Percentiles rank a stretch among this genome's conserved stretches.
These are phyloP conservation scores for Hanleya hanleyi DNA, from an alignment of 2,888 invertebrate genomes.

Conservation along the genomic window DNA sequence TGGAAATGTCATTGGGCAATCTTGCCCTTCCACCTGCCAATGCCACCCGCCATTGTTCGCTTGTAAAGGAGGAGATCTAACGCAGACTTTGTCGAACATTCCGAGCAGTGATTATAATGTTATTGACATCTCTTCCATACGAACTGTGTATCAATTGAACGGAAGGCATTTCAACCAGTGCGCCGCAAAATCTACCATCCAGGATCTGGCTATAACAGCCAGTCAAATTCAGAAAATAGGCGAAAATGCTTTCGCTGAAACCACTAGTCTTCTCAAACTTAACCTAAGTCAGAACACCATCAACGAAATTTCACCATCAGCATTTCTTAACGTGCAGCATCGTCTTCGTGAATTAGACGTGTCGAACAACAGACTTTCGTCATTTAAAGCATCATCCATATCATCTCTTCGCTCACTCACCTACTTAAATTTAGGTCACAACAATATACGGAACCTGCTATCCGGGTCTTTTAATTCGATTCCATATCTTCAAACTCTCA, in stretches of 20 bases:
- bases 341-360: conserved; percentile 47
- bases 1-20: neutral
- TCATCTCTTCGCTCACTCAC: conserved; percentile 39
- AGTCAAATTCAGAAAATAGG: conserved; percentile 40
- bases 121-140: neutral
- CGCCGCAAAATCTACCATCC: neutral
- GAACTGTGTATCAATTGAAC: neutral
- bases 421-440: conserved; percentile 48
- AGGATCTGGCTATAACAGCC: conserved; percentile 32
- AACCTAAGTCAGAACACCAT: conserved; percentile 50
- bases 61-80: neutral
- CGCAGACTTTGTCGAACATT: neutral
- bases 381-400: conserved; percentile 40
- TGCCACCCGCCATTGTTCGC: neutral
- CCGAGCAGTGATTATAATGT: neutral
- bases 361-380: conserved; percentile 46
- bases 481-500: conserved; percentile 40
- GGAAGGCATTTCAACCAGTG: neutral
- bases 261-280: conserved; percentile 34
- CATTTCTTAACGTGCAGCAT: conserved; percentile 45
- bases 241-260: conserved; percentile 41
- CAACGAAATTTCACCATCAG: conserved; percentile 36
- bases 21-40: conserved; percentile 7
- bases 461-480: conserved; percentile 45
- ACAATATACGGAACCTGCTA: conserved; percentile 41